Base-by-base conservation (phyloP, 1,140 invertebrate species). In the Macrocentrus cingulum region DNA sequence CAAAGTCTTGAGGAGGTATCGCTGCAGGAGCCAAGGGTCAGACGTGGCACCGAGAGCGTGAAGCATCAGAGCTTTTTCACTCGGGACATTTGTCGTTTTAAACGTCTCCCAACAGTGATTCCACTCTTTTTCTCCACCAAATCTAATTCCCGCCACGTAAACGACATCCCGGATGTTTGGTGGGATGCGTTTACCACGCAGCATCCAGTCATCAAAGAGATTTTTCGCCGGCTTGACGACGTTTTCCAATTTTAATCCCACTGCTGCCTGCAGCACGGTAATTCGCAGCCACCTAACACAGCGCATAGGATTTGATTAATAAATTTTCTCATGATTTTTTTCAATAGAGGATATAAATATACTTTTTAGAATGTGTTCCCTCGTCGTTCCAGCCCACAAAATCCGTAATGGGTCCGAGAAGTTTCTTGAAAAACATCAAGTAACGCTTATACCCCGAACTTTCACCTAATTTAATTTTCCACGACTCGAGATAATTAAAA, bases 51-150 rank as follows among this genome's bases (percentile, higher is more conserved):
- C 88, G n/a, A 92, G 73, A 2, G 90, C 87, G 64, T 84, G 83
- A 0, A 91, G 76, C 58, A 91, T 80, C 6, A 89, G 72, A 61
- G 80, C 81, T 54, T 85, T 84, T 67, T 92, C 89, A 62, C 84
- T 88, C 0, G 87, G 83, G 23, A 87, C 80, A 45, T 80, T 80
- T n/a, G 86, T 85, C 16, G 81, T 83, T 55, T 86, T 84, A 69
- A 89, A 92, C 37, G 81, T 81, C 9, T 85, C 72, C 86, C 88
- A 92, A 61, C 88, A 90, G 69, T 86, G 82, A 37, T 86, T 81
- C 91, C 91, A 94, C 65, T 91, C 90, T 7, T 79, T 73, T 49
- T 86, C 82, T 0, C 84, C 83, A 0, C 90, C 90, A 64, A 87
- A 87, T 58, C 77, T 78, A 9, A 83, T 78, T 36, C 81, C 91